These are phyloP conservation scores for Dreissena rostriformis DNA, from an alignment of 1,140 invertebrate species.

Conservation along the genomic window DNA sequence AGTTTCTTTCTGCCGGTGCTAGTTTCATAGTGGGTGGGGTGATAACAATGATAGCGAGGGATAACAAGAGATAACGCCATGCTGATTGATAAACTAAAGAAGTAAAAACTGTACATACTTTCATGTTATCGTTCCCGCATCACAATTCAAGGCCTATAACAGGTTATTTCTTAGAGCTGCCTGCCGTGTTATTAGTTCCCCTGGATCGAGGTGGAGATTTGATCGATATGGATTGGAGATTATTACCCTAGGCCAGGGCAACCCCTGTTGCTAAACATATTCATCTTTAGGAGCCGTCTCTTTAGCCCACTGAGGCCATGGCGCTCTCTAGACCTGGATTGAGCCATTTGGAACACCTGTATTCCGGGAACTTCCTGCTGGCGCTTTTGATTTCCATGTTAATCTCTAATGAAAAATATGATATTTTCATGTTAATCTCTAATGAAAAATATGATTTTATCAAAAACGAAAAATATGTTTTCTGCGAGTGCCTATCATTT, in stretches of 20 bases:
- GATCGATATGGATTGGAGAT: slow-evolving; percentile 9
- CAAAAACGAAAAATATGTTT: slow-evolving; percentile 52
- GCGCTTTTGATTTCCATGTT: no score
- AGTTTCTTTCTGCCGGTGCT: slow-evolving; percentile 32
- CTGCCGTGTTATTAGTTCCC: slow-evolving; percentile 47
- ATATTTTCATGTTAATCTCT: not conserved
- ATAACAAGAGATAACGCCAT: slow-evolving; percentile 44
- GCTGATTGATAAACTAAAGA: slow-evolving; percentile 48
- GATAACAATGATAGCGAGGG: slow-evolving; percentile 29
- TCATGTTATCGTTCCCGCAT: slow-evolving; percentile 40
- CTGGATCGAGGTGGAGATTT: slow-evolving; percentile 29
- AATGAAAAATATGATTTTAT: slow-evolving; percentile 56
- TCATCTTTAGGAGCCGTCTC: not conserved
- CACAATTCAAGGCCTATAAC: slow-evolving; percentile 42
- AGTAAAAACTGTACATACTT: slow-evolving; percentile 26
- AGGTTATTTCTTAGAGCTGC: slow-evolving; percentile 25
- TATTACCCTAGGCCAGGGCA: not conserved
- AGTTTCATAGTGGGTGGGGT: slow-evolving; percentile 49
- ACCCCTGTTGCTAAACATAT: not conserved
- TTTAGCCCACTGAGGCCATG: no score
- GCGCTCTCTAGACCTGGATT: no score
- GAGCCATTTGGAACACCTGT: no score
- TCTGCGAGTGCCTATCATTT: slow-evolving; percentile 42
- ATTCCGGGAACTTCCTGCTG: no score
- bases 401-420: no score